Evolutionary conservation across 2,888 invertebrate species (phyloP).

Genomic region (Pimpla rufipes): DNA sequence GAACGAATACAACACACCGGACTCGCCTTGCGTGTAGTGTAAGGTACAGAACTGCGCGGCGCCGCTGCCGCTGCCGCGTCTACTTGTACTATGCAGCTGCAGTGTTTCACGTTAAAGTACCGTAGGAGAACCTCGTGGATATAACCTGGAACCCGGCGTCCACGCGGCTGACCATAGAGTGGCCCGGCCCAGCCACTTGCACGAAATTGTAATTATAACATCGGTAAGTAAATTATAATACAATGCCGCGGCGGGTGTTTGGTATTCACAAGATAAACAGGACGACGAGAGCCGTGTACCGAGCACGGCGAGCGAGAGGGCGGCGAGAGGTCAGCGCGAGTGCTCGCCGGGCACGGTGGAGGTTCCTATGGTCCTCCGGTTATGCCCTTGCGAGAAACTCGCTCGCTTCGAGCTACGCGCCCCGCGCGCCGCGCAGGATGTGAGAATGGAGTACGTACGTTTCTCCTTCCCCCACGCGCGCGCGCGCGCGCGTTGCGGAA

Average conservation of each 20-base stretch:
- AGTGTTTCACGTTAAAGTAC: conserved; percentile 54
- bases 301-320: conserved; percentile 47
- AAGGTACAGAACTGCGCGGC: conserved; percentile 28
- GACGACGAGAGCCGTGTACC: conserved; percentile 57
- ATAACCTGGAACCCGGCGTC: conserved; percentile 53
- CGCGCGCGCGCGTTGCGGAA: too few relatives aligned
- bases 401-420: conserved; percentile 7
- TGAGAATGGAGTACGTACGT: conserved; percentile 25
- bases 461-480: conserved; percentile 5
- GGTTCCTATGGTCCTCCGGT: conserved; percentile 47
- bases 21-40: too few relatives aligned
- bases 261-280: conserved; percentile 85
- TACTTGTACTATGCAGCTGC: conserved; percentile 44
- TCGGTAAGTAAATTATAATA: conserved; percentile 85
- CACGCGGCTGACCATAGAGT: conserved; percentile 58
- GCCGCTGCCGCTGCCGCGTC: conserved; percentile 44
- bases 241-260: conserved; percentile 82
- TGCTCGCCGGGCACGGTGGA: conserved; percentile 66
- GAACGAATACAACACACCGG: conserved; percentile 66
- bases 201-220: conserved; percentile 85
- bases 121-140: conserved; percentile 36
- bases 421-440: neutral
- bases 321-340: conserved; percentile 49
- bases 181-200: conserved; percentile 72
- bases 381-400: conserved; percentile 54